Evolutionary conservation across 2,113 vertebrate species (phyloP).

Genomic region (Morone saxatilis): DNA sequence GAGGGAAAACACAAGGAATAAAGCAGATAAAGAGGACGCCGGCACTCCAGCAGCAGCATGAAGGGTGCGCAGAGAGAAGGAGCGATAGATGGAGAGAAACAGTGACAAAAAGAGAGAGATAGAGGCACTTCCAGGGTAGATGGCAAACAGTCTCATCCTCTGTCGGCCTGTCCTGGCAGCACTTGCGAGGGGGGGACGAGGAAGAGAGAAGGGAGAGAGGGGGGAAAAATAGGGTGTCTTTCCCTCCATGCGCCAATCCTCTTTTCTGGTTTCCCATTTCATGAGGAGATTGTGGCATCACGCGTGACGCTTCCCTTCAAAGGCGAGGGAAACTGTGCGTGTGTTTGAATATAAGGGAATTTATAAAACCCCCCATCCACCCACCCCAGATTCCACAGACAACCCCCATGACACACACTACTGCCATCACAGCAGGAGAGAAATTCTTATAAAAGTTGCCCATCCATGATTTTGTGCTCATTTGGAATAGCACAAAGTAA

Average conservation of each 20-base stretch:
- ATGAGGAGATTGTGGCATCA: conserved; percentile 69
- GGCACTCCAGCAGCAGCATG: conserved; percentile 18
- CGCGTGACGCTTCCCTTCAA: conserved; percentile 63
- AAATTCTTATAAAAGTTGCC: conserved; percentile 19
- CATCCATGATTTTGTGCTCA: conserved; percentile 24
- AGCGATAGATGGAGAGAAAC: conserved; percentile 10
- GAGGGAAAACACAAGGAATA: conserved; percentile 40
- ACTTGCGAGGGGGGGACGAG: background rate
- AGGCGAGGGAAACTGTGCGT: conserved; percentile 35
- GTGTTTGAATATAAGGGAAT: conserved; percentile 59
- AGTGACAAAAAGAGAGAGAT: conserved; percentile 18
- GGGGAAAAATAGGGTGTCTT: conserved; percentile 23
- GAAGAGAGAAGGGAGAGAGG: background rate
- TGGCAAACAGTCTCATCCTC: conserved; percentile 48
- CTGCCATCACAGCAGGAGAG: conserved; percentile 23
- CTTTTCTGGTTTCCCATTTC: conserved; percentile 73
- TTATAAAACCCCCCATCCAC: background rate
- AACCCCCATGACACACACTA: conserved; percentile 47
- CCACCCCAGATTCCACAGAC: conserved; percentile 26
- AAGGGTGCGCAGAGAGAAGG: conserved; percentile 6
- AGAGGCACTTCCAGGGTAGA: conserved; percentile 26
- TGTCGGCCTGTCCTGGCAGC: conserved; percentile 41
- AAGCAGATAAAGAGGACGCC: conserved; percentile 44
- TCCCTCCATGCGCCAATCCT: conserved; percentile 61
- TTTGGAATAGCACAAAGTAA: conserved; percentile 17